phyloP scores from a whole-genome alignment of 1,140 invertebrate species.

The Calephelis nemesis region DNA sequence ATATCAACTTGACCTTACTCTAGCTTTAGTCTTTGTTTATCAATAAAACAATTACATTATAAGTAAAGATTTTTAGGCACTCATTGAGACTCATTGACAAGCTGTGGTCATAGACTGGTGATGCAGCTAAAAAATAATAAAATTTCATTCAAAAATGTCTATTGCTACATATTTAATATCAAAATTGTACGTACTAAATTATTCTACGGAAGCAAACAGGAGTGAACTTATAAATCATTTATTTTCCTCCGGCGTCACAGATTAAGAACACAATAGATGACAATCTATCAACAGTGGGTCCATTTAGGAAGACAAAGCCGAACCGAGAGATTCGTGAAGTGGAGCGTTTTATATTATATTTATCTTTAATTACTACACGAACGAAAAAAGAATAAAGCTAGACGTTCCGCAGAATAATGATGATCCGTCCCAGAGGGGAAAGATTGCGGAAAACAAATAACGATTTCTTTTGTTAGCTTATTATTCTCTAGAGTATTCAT shows the following conservation, averaged over 20 bases:
- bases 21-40: too few species aligned
- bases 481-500: constrained; percentile 73
- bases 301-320: constrained; percentile 70
- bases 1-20: too few species aligned
- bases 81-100: too few species aligned
- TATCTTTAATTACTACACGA: constrained; percentile 78
- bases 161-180: neutral
- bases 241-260: constrained; percentile 60
- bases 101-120: too few species aligned
- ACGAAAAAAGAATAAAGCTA: constrained; percentile 49
- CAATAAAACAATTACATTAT: too few species aligned
- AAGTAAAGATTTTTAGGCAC: too few species aligned
- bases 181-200: constrained; percentile 14
- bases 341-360: constrained; percentile 76
- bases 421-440: constrained; percentile 59
- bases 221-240: constrained; percentile 72
- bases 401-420: constrained; percentile 65
- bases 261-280: constrained; percentile 76
- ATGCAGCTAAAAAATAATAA: neutral
- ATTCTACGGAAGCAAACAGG: constrained; percentile 27
- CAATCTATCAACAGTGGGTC: constrained; percentile 71
- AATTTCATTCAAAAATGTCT: neutral
- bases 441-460: constrained; percentile 71
- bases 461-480: constrained; percentile 77
- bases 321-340: constrained; percentile 56